A percentile compares a stretch with the other conserved stretches of the same genome.
phyloP scores from a whole-genome alignment of 1,140 invertebrate genomes.

The Marisa cornuarietis region DNA sequence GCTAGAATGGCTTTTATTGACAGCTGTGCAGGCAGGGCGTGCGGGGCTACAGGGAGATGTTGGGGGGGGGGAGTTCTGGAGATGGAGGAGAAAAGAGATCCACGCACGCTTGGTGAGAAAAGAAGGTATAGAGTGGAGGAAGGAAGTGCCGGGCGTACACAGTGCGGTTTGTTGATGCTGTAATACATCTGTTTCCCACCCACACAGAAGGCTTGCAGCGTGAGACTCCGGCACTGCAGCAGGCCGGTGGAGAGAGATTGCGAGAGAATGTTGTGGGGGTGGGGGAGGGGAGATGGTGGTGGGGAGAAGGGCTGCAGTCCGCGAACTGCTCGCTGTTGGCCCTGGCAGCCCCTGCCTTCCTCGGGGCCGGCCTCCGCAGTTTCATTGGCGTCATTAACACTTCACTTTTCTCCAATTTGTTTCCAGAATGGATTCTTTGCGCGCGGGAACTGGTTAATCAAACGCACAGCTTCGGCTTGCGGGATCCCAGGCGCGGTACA shows the following conservation, averaged over 20 bases:
- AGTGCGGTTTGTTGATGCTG: background rate
- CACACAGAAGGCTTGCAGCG: too few relatives aligned
- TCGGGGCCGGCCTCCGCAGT: too few relatives aligned
- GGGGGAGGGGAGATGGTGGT: background rate
- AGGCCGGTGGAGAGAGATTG: slow-evolving; percentile 3
- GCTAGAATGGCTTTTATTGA: background rate
- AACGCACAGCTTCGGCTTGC: too few relatives aligned
- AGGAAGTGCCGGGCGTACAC: background rate
- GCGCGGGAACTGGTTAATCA: too few relatives aligned
- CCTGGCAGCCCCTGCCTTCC: too few relatives aligned
- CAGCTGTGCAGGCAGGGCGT: background rate
- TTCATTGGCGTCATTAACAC: too few relatives aligned
- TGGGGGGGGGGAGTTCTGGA: background rate
- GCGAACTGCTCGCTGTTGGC: background rate
- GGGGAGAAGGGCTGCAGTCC: background rate
- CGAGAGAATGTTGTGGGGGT: too few relatives aligned
- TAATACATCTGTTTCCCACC: too few relatives aligned
- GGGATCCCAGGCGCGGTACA: too few relatives aligned
- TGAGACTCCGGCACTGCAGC: too few relatives aligned
- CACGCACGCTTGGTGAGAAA: background rate
- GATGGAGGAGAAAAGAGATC: background rate
- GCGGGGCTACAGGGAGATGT: background rate
- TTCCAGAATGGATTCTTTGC: too few relatives aligned
- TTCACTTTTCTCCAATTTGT: too few relatives aligned
- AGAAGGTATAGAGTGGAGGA: background rate